A percentile compares a stretch with the other conserved stretches of the same genome.
Conservation (phyloP, 2,113 vertebrate genomes). For the Apus apus region DNA sequence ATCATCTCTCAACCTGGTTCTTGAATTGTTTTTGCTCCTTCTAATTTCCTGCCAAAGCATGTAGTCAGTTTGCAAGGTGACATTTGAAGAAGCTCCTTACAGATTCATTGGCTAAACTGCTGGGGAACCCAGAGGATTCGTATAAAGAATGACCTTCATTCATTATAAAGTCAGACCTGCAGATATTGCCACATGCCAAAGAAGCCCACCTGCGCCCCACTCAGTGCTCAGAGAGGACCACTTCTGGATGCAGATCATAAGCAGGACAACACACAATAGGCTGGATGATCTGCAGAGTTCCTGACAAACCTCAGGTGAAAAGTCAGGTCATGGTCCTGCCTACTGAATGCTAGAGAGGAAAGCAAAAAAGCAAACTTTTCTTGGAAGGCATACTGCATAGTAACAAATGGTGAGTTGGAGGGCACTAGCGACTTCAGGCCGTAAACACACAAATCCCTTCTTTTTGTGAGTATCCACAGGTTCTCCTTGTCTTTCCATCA, state of each 20-base stretch:
- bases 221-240: neutral
- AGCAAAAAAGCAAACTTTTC: neutral
- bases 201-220: neutral
- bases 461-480: neutral
- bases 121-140: neutral
- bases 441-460: neutral
- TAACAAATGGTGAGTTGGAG: neutral
- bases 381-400: neutral
- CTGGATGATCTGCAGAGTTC: neutral
- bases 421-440: neutral
- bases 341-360: neutral
- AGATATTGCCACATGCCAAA: neutral
- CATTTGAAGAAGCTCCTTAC: conserved; percentile 39
- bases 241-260: neutral
- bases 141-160: conserved; percentile 5
- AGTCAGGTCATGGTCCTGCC: neutral
- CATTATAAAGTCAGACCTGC: conserved; percentile 11
- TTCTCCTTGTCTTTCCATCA: neutral
- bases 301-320: neutral
- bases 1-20: neutral
- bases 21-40: conserved; percentile 32
- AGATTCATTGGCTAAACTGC: conserved; percentile 42
- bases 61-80: conserved; percentile 53
- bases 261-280: neutral
- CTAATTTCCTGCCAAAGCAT: conserved; percentile 48